A percentile compares a stretch with the other conserved stretches of the same genome.
phyloP scores from a whole-genome alignment of 1,140 invertebrate species.

The Drosophila oshimai region DNA sequence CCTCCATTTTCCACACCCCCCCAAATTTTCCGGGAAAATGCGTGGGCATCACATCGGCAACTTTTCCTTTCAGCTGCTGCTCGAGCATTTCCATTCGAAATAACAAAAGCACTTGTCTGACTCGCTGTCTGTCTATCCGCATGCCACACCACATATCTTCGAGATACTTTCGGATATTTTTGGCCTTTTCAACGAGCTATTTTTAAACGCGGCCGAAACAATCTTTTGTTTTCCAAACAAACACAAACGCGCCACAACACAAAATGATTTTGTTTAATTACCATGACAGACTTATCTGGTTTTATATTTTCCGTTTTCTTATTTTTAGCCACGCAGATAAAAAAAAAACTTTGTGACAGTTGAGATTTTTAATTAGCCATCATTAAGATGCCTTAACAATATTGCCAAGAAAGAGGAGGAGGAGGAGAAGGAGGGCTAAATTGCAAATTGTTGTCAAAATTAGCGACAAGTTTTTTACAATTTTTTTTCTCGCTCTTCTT shows the following conservation, averaged over 20 bases:
- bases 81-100: conserved; percentile 60
- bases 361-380: conserved; percentile 73
- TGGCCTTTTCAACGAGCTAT: conserved; percentile 55
- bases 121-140: conserved; percentile 46
- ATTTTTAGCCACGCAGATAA: conserved; percentile 37
- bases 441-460: conserved; percentile 74
- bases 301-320: conserved; percentile 23
- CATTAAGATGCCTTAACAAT: conserved; percentile 52
- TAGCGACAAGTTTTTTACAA: conserved; percentile 59
- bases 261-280: conserved; percentile 65
- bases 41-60: conserved; percentile 51
- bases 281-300: conserved; percentile 56
- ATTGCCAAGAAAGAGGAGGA: neutral
- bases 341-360: conserved; percentile 54
- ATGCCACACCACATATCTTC: conserved; percentile 39
- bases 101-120: conserved; percentile 62
- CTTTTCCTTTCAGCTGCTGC: conserved; percentile 72
- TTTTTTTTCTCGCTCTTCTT: conserved; percentile 31
- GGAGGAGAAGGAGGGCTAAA: conserved; percentile 9
- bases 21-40: conserved; percentile 4
- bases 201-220: conserved; percentile 52
- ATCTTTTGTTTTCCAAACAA: conserved; percentile 71
- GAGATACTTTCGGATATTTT: conserved; percentile 63
- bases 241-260: conserved; percentile 29
- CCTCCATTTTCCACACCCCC: neutral